Evolutionary conservation across 2,797 vertebrate genomes (phyloP).

Genomic region (Sternarchorhynchus goeldii): DNA sequence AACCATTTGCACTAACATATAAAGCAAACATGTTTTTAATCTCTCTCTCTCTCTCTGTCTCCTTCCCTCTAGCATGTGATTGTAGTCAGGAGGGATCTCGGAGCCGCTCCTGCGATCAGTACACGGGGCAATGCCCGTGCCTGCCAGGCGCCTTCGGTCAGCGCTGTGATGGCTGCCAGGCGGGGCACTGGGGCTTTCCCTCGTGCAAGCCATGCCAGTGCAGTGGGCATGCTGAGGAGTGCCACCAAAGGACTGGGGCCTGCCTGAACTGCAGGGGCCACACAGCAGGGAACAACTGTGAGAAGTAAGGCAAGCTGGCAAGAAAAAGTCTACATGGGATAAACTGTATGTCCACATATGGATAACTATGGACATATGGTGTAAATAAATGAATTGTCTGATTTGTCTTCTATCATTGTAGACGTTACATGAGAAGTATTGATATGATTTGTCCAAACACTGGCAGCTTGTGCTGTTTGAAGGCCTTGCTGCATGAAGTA

Average conservation of each 20-base stretch:
- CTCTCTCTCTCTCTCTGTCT: background rate
- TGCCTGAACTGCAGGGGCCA: slow-evolving; percentile 84
- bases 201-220: slow-evolving; percentile 86
- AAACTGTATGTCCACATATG: background rate
- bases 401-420: background rate
- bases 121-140: slow-evolving; percentile 87
- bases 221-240: slow-evolving; percentile 84
- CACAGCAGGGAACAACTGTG: slow-evolving; percentile 84
- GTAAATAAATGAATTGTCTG: background rate
- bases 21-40: background rate
- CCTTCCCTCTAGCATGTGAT: slow-evolving; percentile 76
- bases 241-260: slow-evolving; percentile 79
- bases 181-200: slow-evolving; percentile 93
- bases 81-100: slow-evolving; percentile 87
- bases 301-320: slow-evolving; percentile 73
- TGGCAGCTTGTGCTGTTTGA: background rate
- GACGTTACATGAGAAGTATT: background rate
- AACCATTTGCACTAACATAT: background rate
- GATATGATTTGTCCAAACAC: background rate
- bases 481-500: background rate
- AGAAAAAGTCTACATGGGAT: background rate
- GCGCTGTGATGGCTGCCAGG: slow-evolving; percentile 87
- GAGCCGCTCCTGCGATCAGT: slow-evolving; percentile 82
- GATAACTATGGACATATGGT: too few species aligned
- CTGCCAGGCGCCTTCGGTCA: slow-evolving; percentile 83